Conservation (phyloP, 23 tunicate genomes). For the Phallusia fumigata region DNA sequence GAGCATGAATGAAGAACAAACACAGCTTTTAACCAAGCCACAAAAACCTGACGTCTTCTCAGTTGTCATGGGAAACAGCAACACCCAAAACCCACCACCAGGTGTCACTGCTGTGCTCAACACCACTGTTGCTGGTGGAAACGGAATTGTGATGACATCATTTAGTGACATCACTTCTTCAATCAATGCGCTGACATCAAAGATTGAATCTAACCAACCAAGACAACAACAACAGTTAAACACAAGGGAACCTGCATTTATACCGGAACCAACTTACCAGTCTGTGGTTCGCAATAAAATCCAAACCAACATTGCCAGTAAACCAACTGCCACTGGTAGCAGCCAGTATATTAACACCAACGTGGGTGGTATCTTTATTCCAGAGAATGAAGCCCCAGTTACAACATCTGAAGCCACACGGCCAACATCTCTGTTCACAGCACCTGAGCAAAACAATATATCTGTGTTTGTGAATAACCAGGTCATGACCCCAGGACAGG, state of each 20-base stretch:
- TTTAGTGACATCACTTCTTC: neutral
- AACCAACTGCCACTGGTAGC: neutral
- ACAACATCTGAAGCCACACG: neutral
- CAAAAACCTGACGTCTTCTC: neutral
- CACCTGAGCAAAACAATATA: neutral
- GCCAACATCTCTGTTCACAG: slow-evolving; percentile 8
- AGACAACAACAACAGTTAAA: neutral
- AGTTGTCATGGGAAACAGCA: neutral
- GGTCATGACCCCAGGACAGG: slow-evolving; percentile 48
- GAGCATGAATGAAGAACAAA: slow-evolving; percentile 8
- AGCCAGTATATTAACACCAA: slow-evolving; percentile 22
- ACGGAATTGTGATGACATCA: neutral
- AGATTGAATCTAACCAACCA: neutral
- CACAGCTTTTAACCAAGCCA: neutral
- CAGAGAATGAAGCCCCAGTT: slow-evolving; percentile 13
- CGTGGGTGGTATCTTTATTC: slow-evolving; percentile 39
- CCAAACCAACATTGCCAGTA: neutral
- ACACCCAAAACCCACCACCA: neutral
- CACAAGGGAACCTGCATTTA: neutral
- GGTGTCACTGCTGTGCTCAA: neutral
- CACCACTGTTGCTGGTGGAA: neutral
- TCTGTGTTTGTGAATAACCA: slow-evolving; percentile 28
- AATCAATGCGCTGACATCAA: slow-evolving; percentile 3
- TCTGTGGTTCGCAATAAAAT: slow-evolving; percentile 2
- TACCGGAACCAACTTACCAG: slow-evolving; percentile 6